Evolutionary conservation across 2,113 vertebrate species (phyloP).

Genomic region (Antechinus stuartii): DNA sequence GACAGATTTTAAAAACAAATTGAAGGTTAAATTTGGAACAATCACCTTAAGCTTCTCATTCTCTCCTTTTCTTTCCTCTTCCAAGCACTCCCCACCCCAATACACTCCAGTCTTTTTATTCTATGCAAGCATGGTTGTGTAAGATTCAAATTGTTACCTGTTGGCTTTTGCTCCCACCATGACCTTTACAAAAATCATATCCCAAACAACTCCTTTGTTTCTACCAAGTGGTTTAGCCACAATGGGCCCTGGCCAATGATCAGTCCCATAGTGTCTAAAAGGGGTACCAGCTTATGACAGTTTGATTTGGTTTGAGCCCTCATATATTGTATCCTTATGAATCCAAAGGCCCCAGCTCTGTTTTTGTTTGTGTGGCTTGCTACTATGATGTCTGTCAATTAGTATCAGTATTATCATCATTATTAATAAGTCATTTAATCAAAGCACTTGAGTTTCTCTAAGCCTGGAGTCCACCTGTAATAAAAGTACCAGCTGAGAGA

Average conservation of each 20-base stretch:
- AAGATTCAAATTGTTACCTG: not conserved
- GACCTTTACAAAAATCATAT: not conserved
- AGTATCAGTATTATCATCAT: conserved; percentile 59
- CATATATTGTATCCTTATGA: conserved; percentile 59
- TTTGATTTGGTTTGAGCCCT: conserved; percentile 69
- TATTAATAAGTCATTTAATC: conserved; percentile 41
- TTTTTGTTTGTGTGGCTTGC: conserved; percentile 64
- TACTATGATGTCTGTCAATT: conserved; percentile 50
- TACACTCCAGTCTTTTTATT: conserved; percentile 1
- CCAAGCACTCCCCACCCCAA: conserved; percentile 10
- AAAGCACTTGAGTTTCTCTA: conserved; percentile 2
- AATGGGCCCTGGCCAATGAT: conserved; percentile 45
- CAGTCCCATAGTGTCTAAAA: conserved; percentile 50
- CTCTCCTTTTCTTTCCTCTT: conserved; percentile 11
- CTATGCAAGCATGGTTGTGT: conserved; percentile 8
- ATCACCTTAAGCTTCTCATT: conserved; percentile 33
- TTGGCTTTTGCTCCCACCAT: not conserved
- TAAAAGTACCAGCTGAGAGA: not conserved
- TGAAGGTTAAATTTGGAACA: not conserved
- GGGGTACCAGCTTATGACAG: conserved; percentile 61
- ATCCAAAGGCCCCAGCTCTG: not conserved
- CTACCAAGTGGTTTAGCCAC: conserved; percentile 53
- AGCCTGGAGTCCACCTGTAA: conserved; percentile 42
- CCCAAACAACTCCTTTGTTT: conserved; percentile 47
- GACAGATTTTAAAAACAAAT: conserved; percentile 4